Conservation (phyloP, 2,888 invertebrate genomes). For the Corythucha ciliata region DNA sequence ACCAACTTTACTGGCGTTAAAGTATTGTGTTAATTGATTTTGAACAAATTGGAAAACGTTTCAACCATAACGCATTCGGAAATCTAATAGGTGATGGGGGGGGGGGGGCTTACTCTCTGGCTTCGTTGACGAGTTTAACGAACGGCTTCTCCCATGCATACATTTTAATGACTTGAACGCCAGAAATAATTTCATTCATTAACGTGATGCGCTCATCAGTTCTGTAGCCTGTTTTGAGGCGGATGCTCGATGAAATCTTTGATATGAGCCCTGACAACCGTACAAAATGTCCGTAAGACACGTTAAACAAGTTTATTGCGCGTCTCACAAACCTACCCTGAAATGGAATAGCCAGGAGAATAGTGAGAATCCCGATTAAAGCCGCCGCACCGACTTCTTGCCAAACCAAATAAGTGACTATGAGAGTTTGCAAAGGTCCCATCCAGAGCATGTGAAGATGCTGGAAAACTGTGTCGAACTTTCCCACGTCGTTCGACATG, state of each 20-base stretch:
- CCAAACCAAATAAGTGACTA: slow-evolving; percentile 62
- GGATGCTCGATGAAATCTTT: slow-evolving; percentile 62
- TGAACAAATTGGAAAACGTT: too few species aligned
- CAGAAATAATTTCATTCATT: slow-evolving; percentile 82
- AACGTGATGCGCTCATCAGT: slow-evolving; percentile 84
- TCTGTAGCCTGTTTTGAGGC: slow-evolving; percentile 68
- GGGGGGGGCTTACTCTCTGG: too few species aligned
- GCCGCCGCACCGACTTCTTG: slow-evolving; percentile 54
- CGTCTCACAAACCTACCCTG: too few species aligned
- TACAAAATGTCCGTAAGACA: background rate
- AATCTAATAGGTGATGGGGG: too few species aligned
- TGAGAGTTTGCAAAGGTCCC: slow-evolving; percentile 71
- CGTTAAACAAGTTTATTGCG: slow-evolving; percentile 17
- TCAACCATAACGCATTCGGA: too few species aligned
- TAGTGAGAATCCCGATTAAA: slow-evolving; percentile 58
- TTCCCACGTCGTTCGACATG: slow-evolving; percentile 89
- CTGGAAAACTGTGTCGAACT: slow-evolving; percentile 81
- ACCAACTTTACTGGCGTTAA: too few species aligned
- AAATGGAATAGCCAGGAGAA: slow-evolving; percentile 62
- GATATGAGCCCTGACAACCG: slow-evolving; percentile 13
- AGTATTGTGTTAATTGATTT: too few species aligned
- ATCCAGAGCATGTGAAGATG: slow-evolving; percentile 89
- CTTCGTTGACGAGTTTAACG: too few species aligned
- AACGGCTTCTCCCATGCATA: slow-evolving; percentile 85
- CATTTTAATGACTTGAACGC: slow-evolving; percentile 85